A percentile compares a stretch with the other conserved stretches of the same genome.
phyloP scores from a whole-genome alignment of 2,113 vertebrate genomes.

The Vombatus ursinus region DNA sequence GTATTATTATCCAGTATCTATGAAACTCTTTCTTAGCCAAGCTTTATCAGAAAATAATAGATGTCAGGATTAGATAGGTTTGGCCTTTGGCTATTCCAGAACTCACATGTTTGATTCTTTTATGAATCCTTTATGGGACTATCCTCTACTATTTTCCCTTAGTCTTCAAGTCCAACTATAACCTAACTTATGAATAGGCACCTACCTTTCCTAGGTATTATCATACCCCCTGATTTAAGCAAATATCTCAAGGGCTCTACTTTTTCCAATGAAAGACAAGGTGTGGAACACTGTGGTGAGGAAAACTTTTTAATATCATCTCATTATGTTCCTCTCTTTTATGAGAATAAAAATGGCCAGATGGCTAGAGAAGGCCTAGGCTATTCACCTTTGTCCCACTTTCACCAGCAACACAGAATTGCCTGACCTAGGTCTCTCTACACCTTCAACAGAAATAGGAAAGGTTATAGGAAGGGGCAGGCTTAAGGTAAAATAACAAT shows the following conservation, averaged over 20 bases:
- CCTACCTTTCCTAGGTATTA: not conserved
- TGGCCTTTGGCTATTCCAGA: not conserved
- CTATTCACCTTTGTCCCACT: too few relatives aligned
- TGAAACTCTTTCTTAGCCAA: not conserved
- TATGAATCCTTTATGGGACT: not conserved
- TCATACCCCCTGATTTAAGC: not conserved
- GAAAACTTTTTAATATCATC: not conserved
- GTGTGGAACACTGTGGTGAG: not conserved
- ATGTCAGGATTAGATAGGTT: not conserved
- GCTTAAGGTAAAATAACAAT: too few relatives aligned
- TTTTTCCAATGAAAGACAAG: not conserved
- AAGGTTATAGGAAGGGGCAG: too few relatives aligned
- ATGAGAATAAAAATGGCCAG: too few relatives aligned
- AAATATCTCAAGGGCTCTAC: not conserved
- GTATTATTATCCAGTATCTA: not conserved
- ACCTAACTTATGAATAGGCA: not conserved
- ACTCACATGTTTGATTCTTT: not conserved
- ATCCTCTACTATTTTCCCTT: not conserved
- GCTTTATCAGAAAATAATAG: not conserved
- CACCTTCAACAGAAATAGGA: too few relatives aligned
- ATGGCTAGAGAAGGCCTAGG: too few relatives aligned
- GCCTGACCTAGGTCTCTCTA: too few relatives aligned
- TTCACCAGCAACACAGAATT: too few relatives aligned
- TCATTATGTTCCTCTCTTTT: too few relatives aligned
- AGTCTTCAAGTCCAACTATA: not conserved